Percentiles rank a stretch among this genome's conserved stretches.
Evolutionary conservation across 2,113 vertebrate species (phyloP).

Genomic region (Gambusia affinis): DNA sequence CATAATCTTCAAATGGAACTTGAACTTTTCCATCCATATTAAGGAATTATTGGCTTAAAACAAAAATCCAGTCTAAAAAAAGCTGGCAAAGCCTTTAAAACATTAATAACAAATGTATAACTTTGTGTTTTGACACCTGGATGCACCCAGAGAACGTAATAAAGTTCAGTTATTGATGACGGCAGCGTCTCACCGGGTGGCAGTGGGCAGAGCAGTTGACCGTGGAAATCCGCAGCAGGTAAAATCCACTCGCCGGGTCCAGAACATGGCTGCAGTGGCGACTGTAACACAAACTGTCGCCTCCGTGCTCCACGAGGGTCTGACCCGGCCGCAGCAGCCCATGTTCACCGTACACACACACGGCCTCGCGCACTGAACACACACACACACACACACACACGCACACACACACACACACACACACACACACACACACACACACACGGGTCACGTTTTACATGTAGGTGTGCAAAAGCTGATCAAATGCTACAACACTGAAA

Average conservation of each 20-base stretch:
- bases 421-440: slow-evolving; percentile 80
- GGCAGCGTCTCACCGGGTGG: slow-evolving; percentile 80
- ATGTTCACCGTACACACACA: slow-evolving; percentile 87
- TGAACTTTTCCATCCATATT: no score
- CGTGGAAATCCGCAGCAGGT: slow-evolving; percentile 82
- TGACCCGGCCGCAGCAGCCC: slow-evolving; percentile 91
- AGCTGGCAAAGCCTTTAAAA: neutral
- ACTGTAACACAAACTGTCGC: slow-evolving; percentile 85
- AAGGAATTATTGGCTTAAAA: no score
- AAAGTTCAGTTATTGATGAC: neutral
- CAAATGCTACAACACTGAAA: neutral
- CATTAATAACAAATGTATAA: neutral
- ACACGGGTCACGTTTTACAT: slow-evolving; percentile 14
- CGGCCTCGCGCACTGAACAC: slow-evolving; percentile 86
- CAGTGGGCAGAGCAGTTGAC: slow-evolving; percentile 89
- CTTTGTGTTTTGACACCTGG: neutral
- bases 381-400: slow-evolving; percentile 74
- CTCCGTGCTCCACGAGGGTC: slow-evolving; percentile 86
- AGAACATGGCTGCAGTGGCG: slow-evolving; percentile 84
- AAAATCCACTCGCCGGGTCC: slow-evolving; percentile 86
- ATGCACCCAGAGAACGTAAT: neutral
- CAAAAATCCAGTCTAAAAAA: no score
- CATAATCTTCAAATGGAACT: no score
- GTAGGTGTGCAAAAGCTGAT: neutral
- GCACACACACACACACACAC: slow-evolving; percentile 86